A percentile compares a stretch with the other conserved stretches of the same genome.
Conservation (phyloP, 2,797 vertebrate genomes). For the Gallinago nigripennis region DNA sequence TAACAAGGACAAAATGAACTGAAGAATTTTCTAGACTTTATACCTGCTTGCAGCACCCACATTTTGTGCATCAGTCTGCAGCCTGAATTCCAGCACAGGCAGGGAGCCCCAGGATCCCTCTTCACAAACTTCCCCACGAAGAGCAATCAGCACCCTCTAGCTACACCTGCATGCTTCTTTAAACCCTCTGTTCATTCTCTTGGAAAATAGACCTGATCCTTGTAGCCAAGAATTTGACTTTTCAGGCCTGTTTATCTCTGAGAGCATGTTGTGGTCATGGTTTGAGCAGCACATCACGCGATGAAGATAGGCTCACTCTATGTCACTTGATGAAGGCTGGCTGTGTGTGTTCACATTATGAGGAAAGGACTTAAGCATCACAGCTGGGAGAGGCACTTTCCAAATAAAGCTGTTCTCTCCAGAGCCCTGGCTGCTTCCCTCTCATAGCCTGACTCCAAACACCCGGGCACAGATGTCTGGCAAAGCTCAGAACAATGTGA, state of each 20-base stretch:
- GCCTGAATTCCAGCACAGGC: neutral
- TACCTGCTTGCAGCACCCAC: neutral
- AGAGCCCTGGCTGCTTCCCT: neutral
- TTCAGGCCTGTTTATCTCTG: neutral
- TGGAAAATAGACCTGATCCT: neutral
- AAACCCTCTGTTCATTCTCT: neutral
- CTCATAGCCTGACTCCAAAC: neutral
- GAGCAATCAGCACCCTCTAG: neutral
- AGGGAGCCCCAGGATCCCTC: neutral
- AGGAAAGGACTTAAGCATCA: neutral
- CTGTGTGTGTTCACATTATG: neutral
- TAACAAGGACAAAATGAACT: neutral
- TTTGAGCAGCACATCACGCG: neutral
- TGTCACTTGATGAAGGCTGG: neutral
- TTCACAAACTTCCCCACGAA: neutral
- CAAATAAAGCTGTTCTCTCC: neutral
- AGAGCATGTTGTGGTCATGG: neutral
- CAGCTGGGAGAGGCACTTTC: neutral
- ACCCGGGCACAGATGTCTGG: neutral
- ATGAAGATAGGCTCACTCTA: rapidly evolving
- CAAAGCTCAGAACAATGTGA: neutral
- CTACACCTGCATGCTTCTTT: rapidly evolving
- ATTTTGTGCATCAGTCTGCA: neutral
- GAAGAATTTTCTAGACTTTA: neutral
- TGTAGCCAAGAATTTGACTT: rapidly evolving